Percentiles rank a stretch among this genome's conserved stretches.
These are phyloP conservation scores for Cistogaster globosa DNA, from an alignment of 2,888 invertebrate species.

Conservation along the genomic window DNA sequence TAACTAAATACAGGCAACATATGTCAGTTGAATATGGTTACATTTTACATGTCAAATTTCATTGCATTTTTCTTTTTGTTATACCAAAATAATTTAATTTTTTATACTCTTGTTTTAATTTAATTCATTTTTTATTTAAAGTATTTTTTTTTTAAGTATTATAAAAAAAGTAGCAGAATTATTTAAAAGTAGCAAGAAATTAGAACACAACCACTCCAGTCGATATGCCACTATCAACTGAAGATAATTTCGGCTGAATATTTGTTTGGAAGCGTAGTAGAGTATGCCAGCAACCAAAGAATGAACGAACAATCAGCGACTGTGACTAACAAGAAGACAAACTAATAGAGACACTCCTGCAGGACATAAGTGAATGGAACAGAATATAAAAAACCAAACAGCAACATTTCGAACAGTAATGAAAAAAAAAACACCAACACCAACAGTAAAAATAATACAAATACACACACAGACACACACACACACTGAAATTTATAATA, in stretches of 20 bases:
- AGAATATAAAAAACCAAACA: conserved; percentile 5
- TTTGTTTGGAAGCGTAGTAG: conserved; percentile 56
- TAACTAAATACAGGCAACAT: not conserved
- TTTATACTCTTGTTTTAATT: not conserved
- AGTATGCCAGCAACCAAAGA: conserved; percentile 35
- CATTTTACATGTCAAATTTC: not conserved
- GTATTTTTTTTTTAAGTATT: not conserved
- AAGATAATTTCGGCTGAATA: conserved; percentile 65
- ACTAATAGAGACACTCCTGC: conserved; percentile 54
- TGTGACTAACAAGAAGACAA: conserved; percentile 51
- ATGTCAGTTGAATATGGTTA: not conserved
- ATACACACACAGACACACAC: conserved; percentile 5
- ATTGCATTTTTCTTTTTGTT: not conserved
- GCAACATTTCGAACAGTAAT: conserved; percentile 55
- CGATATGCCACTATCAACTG: conserved; percentile 73
- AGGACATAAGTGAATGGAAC: conserved; percentile 63
- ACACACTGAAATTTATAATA: not conserved
- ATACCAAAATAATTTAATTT: too few relatives aligned
- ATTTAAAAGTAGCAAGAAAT: conserved; percentile 37
- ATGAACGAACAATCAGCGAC: conserved; percentile 25
- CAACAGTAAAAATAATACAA: conserved; percentile 12
- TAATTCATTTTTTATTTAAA: not conserved
- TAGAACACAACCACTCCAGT: conserved; percentile 72
- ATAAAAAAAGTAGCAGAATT: not conserved
- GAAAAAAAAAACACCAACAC: conserved; percentile 37